These are phyloP conservation scores for Carassius auratus DNA, from an alignment of 2,113 vertebrate species.

Conservation along the genomic window DNA sequence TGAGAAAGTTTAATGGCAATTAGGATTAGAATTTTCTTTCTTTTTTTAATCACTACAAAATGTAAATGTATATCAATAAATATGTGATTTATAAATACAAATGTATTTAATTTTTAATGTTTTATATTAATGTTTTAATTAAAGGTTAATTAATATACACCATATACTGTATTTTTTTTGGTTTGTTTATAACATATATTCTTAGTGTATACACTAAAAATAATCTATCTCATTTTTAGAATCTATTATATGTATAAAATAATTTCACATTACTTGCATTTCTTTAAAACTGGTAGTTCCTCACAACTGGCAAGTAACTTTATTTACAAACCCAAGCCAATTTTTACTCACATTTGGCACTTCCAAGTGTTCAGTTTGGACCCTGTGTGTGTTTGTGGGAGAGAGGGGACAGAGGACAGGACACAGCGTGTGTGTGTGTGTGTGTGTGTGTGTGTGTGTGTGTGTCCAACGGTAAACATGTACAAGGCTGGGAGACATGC, in stretches of 20 bases:
- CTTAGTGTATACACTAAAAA: no score
- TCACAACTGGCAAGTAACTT: background rate
- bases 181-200: no score
- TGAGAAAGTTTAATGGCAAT: background rate
- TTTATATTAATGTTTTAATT: no score
- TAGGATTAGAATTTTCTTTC: background rate
- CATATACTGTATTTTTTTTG: no score
- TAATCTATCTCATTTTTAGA: no score
- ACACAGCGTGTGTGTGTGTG: conserved; percentile 15
- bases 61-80: background rate
- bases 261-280: no score
- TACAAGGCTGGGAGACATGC: conserved; percentile 46
- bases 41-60: background rate
- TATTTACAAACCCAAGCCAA: conserved; percentile 13
- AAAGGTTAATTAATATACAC: no score
- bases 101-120: no score
- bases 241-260: no score
- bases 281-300: background rate
- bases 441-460: conserved; percentile 5
- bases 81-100: background rate
- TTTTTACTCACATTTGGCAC: conserved; percentile 7
- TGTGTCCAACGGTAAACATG: conserved; percentile 48
- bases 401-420: conserved; percentile 34
- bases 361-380: background rate
- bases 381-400: conserved; percentile 20